Conservation (phyloP, 2,888 invertebrate species). For the Carabus problematicus region DNA sequence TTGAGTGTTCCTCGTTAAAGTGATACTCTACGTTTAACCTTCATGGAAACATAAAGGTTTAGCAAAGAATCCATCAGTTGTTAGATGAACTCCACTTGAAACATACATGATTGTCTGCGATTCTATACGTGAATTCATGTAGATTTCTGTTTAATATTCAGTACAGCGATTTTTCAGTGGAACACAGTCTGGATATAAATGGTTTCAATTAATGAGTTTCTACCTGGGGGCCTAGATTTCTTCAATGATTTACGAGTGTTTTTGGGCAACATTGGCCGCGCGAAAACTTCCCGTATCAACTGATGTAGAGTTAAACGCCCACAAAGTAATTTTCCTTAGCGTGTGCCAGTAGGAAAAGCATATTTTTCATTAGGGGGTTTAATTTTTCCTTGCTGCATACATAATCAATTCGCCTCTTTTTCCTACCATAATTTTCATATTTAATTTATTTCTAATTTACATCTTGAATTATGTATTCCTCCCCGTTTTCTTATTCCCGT, state of each 20-base stretch:
- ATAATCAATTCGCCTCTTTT: constrained; percentile 61
- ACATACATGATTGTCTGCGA: no score
- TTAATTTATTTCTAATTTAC: constrained; percentile 63
- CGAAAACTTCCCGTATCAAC: constrained; percentile 3
- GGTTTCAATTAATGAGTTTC: constrained; percentile 7
- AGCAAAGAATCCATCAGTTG: no score
- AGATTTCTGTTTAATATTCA: no score
- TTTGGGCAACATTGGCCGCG: constrained; percentile 9
- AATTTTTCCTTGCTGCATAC: constrained; percentile 62
- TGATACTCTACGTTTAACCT: no score
- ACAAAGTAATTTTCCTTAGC: constrained; percentile 55
- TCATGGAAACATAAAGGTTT: no score
- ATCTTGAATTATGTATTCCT: constrained; percentile 62
- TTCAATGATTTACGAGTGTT: constrained; percentile 2
- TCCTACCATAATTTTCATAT: constrained; percentile 62
- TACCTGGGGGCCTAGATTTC: constrained; percentile 1
- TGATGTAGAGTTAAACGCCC: constrained; percentile 48
- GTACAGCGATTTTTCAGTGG: no score
- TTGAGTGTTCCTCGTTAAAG: no score
- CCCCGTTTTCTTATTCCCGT: constrained; percentile 54
- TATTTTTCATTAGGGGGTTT: constrained; percentile 61
- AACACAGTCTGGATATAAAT: no score
- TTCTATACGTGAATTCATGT: no score
- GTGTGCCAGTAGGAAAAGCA: constrained; percentile 57
- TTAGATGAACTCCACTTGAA: no score